Conservation (phyloP, 2,113 vertebrate species). For the Syrrhaptes paradoxus region DNA sequence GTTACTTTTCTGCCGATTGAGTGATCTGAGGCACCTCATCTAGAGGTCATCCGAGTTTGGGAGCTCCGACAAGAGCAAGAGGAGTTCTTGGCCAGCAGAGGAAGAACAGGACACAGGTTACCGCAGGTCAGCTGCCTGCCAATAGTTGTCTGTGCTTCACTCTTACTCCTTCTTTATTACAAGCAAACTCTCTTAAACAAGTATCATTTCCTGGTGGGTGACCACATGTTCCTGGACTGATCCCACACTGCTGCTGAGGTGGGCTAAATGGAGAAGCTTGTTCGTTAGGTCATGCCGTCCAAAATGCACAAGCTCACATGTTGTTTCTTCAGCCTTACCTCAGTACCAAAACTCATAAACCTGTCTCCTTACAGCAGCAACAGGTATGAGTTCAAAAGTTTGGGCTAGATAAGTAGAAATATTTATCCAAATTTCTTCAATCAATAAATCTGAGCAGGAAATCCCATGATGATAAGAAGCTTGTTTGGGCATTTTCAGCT, state of each 20-base stretch:
- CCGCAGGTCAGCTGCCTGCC: not conserved
- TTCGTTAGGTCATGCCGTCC: not conserved
- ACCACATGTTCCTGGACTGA: not conserved
- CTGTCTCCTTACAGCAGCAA: not conserved
- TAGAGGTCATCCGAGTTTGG: not conserved
- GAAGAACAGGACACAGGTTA: not conserved
- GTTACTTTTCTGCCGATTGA: not conserved
- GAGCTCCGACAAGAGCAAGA: not conserved
- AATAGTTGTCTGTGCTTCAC: not conserved
- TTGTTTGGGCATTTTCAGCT: not conserved
- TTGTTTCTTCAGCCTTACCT: not conserved
- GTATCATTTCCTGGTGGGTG: not conserved
- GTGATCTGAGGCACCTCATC: not conserved
- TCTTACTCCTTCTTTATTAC: not conserved
- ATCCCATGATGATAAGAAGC: not conserved
- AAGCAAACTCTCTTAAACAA: not conserved
- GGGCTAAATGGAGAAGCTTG: not conserved
- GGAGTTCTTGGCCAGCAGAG: not conserved
- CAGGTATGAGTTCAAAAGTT: not conserved
- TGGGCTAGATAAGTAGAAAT: not conserved
- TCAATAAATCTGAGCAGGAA: slow-evolving; percentile 1
- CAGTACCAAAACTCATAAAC: not conserved
- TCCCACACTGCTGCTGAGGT: not conserved
- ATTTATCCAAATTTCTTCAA: not conserved
- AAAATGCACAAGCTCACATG: not conserved